phyloP scores from a whole-genome alignment of 2,113 vertebrate genomes.

The Verasper variegatus region DNA sequence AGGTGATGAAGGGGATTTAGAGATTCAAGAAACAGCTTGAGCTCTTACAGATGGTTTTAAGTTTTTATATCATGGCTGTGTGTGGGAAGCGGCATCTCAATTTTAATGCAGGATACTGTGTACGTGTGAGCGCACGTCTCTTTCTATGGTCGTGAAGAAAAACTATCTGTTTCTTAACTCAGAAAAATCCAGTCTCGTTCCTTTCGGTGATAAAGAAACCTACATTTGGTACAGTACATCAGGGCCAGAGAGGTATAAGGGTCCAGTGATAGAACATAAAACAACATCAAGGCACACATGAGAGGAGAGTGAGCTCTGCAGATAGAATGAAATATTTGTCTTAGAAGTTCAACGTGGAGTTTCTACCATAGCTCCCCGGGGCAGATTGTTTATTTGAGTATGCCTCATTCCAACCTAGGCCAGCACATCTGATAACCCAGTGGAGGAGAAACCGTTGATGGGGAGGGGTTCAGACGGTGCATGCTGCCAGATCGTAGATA shows the following conservation, averaged over 20 bases:
- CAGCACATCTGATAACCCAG: constrained; percentile 73
- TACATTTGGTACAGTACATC: constrained; percentile 17
- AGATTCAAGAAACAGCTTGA: constrained; percentile 29
- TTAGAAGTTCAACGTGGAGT: constrained; percentile 47
- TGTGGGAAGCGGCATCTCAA: constrained; percentile 11
- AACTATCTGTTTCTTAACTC: constrained; percentile 3
- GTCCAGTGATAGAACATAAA: constrained; percentile 56
- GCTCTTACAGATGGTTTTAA: constrained; percentile 20
- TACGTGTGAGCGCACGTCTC: background rate
- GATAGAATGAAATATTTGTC: constrained; percentile 68
- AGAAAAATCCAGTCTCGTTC: constrained; percentile 30
- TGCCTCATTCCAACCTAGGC: constrained; percentile 68
- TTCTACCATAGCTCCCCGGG: constrained; percentile 50
- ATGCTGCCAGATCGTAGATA: constrained; percentile 63
- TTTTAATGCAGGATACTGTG: background rate
- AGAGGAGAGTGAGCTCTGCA: constrained; percentile 38
- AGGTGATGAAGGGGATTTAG: constrained; percentile 36
- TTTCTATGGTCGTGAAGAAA: background rate
- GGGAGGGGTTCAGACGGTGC: constrained; percentile 34
- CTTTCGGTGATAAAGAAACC: constrained; percentile 33
- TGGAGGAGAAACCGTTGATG: constrained; percentile 51
- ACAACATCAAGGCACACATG: constrained; percentile 50
- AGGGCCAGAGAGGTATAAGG: constrained; percentile 18
- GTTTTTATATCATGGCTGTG: constrained; percentile 38
- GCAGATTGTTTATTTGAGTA: constrained; percentile 71